A percentile compares a stretch with the other conserved stretches of the same genome.
Conservation (phyloP, 2,888 invertebrate genomes). For the Microdon myrmicae region DNA sequence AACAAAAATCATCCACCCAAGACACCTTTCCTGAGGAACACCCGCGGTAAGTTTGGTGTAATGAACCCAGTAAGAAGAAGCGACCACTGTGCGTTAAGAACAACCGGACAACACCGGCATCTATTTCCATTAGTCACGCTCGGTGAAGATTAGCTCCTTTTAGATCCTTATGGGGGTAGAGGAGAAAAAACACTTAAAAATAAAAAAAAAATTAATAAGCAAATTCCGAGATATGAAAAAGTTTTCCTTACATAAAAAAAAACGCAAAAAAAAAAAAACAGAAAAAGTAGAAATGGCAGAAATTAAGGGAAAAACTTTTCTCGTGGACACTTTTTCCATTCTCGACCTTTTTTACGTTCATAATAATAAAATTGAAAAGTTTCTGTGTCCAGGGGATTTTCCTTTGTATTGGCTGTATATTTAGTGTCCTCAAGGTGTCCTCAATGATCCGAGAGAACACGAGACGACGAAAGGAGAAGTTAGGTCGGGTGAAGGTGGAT, state of each 20-base stretch:
- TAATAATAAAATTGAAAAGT: conserved; percentile 50
- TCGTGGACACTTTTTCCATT: conserved; percentile 24
- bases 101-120: conserved; percentile 51
- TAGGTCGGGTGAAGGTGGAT: conserved; percentile 15
- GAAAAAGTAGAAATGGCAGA: too few species aligned
- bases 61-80: conserved; percentile 42
- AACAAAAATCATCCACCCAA: conserved; percentile 51
- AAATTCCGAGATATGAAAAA: conserved; percentile 51
- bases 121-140: conserved; percentile 52
- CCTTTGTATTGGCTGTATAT: conserved; percentile 24
- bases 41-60: conserved; percentile 49
- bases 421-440: conserved; percentile 43
- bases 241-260: conserved; percentile 32
- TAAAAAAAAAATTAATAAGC: conserved; percentile 46
- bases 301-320: conserved; percentile 42
- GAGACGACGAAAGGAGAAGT: neutral
- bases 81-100: conserved; percentile 30
- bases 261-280: conserved; percentile 28
- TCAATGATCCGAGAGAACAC: too few species aligned
- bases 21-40: conserved; percentile 50
- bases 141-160: conserved; percentile 41
- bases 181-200: too few species aligned
- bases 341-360: conserved; percentile 36
- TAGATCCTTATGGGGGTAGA: conserved; percentile 13
- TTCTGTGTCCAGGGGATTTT: conserved; percentile 23